Conservation (phyloP, 2,797 vertebrate species). For the Enteromius afrohamiltoni region DNA sequence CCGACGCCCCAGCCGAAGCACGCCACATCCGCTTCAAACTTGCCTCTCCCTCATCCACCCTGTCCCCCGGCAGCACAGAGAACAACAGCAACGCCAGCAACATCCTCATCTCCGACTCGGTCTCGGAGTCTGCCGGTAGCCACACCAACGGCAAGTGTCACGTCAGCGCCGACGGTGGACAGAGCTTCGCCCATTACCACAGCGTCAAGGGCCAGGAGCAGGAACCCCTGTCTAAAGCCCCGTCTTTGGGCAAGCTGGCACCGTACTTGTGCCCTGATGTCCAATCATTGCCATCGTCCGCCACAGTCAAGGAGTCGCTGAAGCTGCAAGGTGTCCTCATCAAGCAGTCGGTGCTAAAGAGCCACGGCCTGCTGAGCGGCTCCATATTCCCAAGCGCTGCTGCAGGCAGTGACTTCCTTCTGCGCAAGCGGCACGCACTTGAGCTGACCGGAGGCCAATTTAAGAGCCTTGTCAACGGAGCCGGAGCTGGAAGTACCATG, state of each 20-base stretch:
- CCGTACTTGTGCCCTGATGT: slow-evolving; percentile 95
- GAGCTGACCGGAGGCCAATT: slow-evolving; percentile 92
- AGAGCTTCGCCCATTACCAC: slow-evolving; percentile 44
- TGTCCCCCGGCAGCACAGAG: slow-evolving; percentile 93
- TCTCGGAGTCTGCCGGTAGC: slow-evolving; percentile 17
- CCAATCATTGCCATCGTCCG: slow-evolving; percentile 84
- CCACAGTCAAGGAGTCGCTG: slow-evolving; percentile 85
- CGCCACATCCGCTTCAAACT: slow-evolving; percentile 99
- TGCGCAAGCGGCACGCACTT: slow-evolving; percentile 88
- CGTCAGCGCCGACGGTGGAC: slow-evolving; percentile 12
- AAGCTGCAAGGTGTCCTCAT: slow-evolving; percentile 96
- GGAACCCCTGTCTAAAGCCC: slow-evolving; percentile 69
- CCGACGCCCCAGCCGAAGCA: slow-evolving; percentile 99
- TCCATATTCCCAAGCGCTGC: slow-evolving; percentile 80
- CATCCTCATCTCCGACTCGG: slow-evolving; percentile 82
- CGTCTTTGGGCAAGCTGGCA: slow-evolving; percentile 88
- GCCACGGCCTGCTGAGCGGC: slow-evolving; percentile 84
- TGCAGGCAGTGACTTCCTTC: slow-evolving; percentile 81
- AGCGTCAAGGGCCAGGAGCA: slow-evolving; percentile 76
- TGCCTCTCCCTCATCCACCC: slow-evolving; percentile 95
- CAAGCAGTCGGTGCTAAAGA: slow-evolving; percentile 93
- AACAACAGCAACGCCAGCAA: slow-evolving; percentile 94
- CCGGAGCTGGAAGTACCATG: slow-evolving; percentile 83
- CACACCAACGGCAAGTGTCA: slow-evolving; percentile 85
- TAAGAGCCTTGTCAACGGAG: slow-evolving; percentile 84